phyloP scores from a whole-genome alignment of 1,140 invertebrate genomes.

The Leptoteleia sp. region DNA sequence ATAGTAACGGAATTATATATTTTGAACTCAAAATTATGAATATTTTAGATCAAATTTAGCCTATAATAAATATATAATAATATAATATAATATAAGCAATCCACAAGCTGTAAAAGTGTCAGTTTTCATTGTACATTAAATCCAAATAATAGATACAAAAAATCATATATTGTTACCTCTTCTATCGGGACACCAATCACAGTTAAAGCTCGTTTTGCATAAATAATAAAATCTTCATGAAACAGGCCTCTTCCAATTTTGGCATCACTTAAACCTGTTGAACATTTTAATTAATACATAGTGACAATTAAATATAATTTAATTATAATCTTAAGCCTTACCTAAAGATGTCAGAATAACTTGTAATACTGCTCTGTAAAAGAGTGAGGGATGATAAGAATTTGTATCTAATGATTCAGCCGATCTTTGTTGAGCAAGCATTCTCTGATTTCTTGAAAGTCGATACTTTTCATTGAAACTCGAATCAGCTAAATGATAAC shows the following conservation, averaged over 20 bases:
- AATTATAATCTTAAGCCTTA: no score
- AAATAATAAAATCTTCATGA: conserved; percentile 83
- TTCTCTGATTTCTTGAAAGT: conserved; percentile 89
- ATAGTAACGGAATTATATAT: no score
- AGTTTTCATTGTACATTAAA: no score
- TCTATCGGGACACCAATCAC: conserved; percentile 79
- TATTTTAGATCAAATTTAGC: no score
- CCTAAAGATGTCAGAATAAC: conserved; percentile 80
- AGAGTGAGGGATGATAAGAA: conserved; percentile 84
- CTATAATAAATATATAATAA: no score
- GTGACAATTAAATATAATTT: not conserved
- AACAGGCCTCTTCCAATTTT: conserved; percentile 80
- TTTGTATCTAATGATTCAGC: conserved; percentile 83
- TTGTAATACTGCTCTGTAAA: conserved; percentile 89
- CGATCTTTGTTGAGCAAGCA: conserved; percentile 90
- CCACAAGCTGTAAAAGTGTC: no score
- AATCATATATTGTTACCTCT: no score
- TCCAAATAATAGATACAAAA: no score
- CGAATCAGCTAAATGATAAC: conserved; percentile 93
- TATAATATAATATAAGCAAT: no score
- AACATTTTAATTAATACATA: conserved; percentile 1
- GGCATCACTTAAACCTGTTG: conserved; percentile 77
- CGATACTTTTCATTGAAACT: conserved; percentile 79
- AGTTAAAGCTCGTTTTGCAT: conserved; percentile 84
- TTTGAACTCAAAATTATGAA: no score